These are phyloP conservation scores for Sminthurinus aureus DNA, from an alignment of 2,888 invertebrate species.

Conservation along the genomic window DNA sequence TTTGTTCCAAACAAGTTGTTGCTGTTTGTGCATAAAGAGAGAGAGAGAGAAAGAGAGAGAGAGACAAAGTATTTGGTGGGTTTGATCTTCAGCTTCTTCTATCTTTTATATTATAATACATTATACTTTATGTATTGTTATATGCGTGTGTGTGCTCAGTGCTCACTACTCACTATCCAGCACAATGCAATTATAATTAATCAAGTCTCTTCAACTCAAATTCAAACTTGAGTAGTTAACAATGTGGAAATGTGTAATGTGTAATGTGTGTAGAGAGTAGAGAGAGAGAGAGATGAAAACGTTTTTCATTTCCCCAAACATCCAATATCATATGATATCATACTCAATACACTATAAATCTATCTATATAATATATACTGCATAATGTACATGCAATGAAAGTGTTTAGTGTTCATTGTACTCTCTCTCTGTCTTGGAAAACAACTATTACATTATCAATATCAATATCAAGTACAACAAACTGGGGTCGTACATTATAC, in stretches of 20 bases:
- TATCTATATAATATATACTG: background rate
- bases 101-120: background rate
- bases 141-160: too few relatives aligned
- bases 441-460: too few relatives aligned
- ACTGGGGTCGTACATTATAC: too few relatives aligned
- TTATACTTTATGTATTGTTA: too few relatives aligned
- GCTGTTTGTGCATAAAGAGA: background rate
- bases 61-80: background rate
- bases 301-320: background rate
- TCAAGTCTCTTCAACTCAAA: constrained; percentile 32
- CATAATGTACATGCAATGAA: too few relatives aligned
- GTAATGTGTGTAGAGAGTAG: too few relatives aligned
- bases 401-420: too few relatives aligned
- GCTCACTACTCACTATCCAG: constrained; percentile 31
- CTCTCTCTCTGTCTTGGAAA: too few relatives aligned
- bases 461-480: too few relatives aligned
- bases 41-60: too few relatives aligned
- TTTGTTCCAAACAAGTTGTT: constrained; percentile 33
- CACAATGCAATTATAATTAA: constrained; percentile 40
- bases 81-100: constrained; percentile 2
- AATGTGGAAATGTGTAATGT: background rate
- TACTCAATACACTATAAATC: background rate
- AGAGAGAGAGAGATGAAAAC: background rate
- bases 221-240: background rate
- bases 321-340: background rate